Evolutionary conservation across 2,113 vertebrate species (phyloP).

Genomic region (Mus spicilegus): DNA sequence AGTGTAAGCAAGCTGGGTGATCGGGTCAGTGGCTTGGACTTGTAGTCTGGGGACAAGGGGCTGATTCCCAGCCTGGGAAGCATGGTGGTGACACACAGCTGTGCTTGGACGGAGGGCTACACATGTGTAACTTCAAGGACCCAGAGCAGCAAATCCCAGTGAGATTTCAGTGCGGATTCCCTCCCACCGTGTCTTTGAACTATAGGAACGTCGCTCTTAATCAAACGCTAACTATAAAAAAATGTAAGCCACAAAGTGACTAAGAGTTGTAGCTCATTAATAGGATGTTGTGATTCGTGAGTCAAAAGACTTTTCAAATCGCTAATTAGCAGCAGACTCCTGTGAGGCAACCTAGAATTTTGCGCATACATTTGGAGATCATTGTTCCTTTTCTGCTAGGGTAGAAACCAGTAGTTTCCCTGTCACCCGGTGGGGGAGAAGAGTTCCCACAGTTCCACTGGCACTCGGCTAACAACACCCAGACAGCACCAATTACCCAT

Average conservation of each 20-base stretch:
- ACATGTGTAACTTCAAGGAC: background rate
- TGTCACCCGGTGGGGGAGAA: background rate
- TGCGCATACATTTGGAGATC: slow-evolving; percentile 58
- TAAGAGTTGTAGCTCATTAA: slow-evolving; percentile 59
- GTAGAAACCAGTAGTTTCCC: slow-evolving; percentile 58
- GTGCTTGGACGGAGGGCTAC: background rate
- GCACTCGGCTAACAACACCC: slow-evolving; percentile 30
- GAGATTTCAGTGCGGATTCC: background rate
- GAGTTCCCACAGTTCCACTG: slow-evolving; percentile 2
- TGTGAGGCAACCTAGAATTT: slow-evolving; percentile 62
- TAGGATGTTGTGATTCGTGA: slow-evolving; percentile 54
- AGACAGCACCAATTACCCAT: slow-evolving; percentile 70
- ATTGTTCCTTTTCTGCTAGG: slow-evolving; percentile 56
- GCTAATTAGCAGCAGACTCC: slow-evolving; percentile 66
- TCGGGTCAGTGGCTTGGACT: background rate
- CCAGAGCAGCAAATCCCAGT: background rate
- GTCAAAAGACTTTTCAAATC: slow-evolving; percentile 71
- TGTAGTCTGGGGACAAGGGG: background rate
- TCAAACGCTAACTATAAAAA: background rate
- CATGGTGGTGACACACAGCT: background rate
- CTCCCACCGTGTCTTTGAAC: slow-evolving; percentile 54
- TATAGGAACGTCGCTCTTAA: slow-evolving; percentile 10
- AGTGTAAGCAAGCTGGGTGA: background rate
- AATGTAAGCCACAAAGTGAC: background rate
- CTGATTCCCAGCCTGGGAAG: background rate